Percentiles rank a stretch among this genome's conserved stretches.
Conservation (phyloP, 2,797 vertebrate species). For the Hydrophis major region DNA sequence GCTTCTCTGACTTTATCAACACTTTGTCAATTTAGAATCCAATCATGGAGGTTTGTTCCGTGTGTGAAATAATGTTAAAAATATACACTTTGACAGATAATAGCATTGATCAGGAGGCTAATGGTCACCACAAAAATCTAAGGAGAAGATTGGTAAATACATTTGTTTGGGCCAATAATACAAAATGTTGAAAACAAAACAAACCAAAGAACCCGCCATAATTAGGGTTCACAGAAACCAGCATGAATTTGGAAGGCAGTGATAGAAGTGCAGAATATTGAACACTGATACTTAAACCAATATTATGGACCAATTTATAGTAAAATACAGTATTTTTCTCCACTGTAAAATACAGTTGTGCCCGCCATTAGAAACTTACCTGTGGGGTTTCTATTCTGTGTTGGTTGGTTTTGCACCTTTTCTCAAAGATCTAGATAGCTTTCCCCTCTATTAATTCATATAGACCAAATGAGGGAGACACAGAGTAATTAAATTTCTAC, state of each 20-base stretch:
- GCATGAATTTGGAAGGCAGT: slow-evolving; percentile 19
- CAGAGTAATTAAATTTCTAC: background rate
- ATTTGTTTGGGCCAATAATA: slow-evolving; percentile 74
- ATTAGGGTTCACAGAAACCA: slow-evolving; percentile 59
- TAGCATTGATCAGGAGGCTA: slow-evolving; percentile 79
- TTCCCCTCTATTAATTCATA: background rate
- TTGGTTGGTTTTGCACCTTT: slow-evolving; percentile 24
- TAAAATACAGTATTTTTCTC: slow-evolving; percentile 34
- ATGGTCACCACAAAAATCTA: slow-evolving; percentile 75
- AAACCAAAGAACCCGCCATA: slow-evolving; percentile 35
- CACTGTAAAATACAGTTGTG: background rate
- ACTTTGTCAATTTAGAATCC: slow-evolving; percentile 67
- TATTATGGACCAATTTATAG: slow-evolving; percentile 8
- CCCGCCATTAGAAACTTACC: background rate
- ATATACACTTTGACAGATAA: slow-evolving; percentile 76
- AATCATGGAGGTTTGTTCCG: slow-evolving; percentile 66
- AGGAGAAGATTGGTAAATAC: slow-evolving; percentile 74
- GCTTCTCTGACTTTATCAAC: slow-evolving; percentile 65
- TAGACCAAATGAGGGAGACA: background rate
- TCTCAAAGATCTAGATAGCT: background rate
- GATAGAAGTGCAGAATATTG: slow-evolving; percentile 4
- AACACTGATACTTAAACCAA: slow-evolving; percentile 12
- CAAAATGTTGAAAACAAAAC: slow-evolving; percentile 68
- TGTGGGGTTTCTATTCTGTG: slow-evolving; percentile 22
- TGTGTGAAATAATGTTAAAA: slow-evolving; percentile 76